Base-by-base conservation (phyloP, 2,888 invertebrate species). In the Stenodema calcarata region DNA sequence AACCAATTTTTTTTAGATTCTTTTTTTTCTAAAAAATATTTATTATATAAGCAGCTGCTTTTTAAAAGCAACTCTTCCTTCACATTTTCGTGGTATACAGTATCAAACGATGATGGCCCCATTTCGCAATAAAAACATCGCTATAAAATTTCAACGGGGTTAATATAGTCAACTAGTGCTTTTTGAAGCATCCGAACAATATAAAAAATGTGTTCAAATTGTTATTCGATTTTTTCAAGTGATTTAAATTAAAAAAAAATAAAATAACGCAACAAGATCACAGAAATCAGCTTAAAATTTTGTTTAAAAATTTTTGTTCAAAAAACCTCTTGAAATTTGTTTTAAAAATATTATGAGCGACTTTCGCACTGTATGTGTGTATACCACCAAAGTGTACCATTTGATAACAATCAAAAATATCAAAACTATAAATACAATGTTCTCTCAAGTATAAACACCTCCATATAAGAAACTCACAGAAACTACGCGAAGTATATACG, bases 381-480 rank as follows among this genome's bases (percentile, higher is more conserved):
- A 84, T 73, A 84, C 84, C 84, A 84, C 73, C 18, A 84, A 84
- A 84, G 27, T 84, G 84, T 84, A 73, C 42, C 27, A 73, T 30
- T 70, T 1, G 73, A 84, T 84, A 84, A 84, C 84, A 84, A 73
- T 73, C 73, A 47, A 84, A 84, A 84, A 84, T 73, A 73, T 84
- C 69, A 82, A 82, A 82, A 70, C 70, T 82, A 70, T 62, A 84
- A 75, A 84, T 84, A 70, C 84, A 84, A 84, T 27, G 73, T 47
- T 70, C 50, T 84, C 30, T 84, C 84, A 84, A 42, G 73, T 70
- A 73, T 73, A 84, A 84, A 84, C 73, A 80, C 80, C 80, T 80
- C 80, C 80, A 54, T 76, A 81, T 82, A 70, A 84, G 84, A 84
- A 80, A 84, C 84, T 84, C 84, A 73, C 84, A 84, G 73, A 73